Conservation (phyloP, 2,888 invertebrate species). For the Leptopterna dolabrata region DNA sequence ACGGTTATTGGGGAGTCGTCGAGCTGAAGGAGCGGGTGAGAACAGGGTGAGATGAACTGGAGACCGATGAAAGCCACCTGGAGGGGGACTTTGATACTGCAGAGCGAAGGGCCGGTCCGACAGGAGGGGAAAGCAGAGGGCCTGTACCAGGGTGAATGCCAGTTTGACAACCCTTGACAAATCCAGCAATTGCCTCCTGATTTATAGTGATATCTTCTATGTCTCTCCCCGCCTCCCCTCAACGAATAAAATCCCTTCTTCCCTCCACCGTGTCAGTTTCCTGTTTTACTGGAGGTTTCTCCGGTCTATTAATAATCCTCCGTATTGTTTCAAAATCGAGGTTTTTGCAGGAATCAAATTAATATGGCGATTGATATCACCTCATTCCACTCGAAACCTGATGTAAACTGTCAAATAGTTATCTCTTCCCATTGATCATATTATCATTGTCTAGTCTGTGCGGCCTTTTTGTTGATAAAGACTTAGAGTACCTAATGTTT, state of each 20-base stretch:
- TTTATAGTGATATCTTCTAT: slow-evolving; percentile 19
- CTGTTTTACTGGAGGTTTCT: neutral
- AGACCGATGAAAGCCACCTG: neutral
- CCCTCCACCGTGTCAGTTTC: neutral
- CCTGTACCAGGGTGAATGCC: neutral
- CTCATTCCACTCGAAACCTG: neutral
- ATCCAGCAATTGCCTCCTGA: slow-evolving; percentile 33
- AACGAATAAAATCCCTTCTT: neutral
- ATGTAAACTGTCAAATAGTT: neutral
- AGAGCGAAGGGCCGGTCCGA: neutral
- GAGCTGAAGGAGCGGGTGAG: neutral
- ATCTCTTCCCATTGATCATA: no score
- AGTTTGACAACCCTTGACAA: slow-evolving; percentile 36
- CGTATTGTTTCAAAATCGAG: neutral
- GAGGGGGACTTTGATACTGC: neutral
- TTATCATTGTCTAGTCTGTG: no score
- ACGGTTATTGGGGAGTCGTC: neutral
- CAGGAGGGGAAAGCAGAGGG: neutral
- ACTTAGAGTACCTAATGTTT: no score
- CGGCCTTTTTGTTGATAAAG: no score
- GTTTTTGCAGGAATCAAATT: neutral
- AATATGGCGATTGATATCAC: neutral
- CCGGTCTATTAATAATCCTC: neutral
- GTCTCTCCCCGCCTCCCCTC: neutral
- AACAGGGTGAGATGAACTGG: neutral